Base-by-base conservation (phyloP, 2,113 vertebrate species). In the Phycodurus eques region DNA sequence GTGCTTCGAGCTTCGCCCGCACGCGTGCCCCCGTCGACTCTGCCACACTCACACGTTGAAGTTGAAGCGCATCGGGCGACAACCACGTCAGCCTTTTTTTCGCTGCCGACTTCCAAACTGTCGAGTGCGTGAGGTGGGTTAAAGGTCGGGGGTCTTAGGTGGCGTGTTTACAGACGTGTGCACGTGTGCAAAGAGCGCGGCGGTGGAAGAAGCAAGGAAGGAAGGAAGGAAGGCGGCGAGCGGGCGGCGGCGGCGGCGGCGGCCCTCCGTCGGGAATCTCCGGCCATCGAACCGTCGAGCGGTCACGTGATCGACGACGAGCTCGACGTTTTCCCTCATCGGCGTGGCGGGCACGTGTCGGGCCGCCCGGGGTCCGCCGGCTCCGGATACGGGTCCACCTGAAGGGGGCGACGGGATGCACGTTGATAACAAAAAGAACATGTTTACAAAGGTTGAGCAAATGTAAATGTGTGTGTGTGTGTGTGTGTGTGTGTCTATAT, bases 301-400 rank as follows among this genome's bases (percentile, higher is more conserved):
- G 8, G 61, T 61, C 59, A 63, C 39, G 8, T 5, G 5, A 20
- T 20, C 61, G n/a, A n/a, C n/a, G n/a, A n/a, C n/a, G n/a, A n/a
- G 14, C 13, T 31, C 35, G 20, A 60, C 7, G 7, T 64, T 35
- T 49, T 12, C 22, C 35, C 53, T 20, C 78, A 91, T 99, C 96
- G 98, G 78, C 96, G 95, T 81, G 96, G 97, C 53, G 96, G 96
- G 82, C 95, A 98, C 75, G 90, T 94, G 77, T 91, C 88, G 2
- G 94, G 94, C 87, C 94, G 94, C 75, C 87, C 70, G 73, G 86
- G 11, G 44, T 84, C 94, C 87, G 93, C 94, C 6, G 94, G 91
- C 88, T 95, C 95, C 15, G 97, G 96, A 86, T 96, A 96, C 19
- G 96, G 97, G 90, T 99, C 96, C 64, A 98, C 93, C 96, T 99